Base-by-base conservation (phyloP, 2,888 invertebrate species). In the Drosophila leonis region DNA sequence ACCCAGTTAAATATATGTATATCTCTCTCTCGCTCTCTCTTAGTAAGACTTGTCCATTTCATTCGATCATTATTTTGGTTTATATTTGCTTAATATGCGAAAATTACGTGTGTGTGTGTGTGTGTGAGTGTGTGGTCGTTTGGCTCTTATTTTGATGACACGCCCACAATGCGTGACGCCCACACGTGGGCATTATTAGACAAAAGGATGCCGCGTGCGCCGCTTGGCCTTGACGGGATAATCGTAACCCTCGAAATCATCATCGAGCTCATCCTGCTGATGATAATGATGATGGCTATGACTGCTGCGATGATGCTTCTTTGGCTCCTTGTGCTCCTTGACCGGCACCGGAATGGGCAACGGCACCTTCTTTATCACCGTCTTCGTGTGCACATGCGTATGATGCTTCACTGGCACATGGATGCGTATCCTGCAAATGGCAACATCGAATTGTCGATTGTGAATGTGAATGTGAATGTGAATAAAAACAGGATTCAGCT, bases 371-470 rank as follows among this genome's bases (percentile, higher is more conserved):
- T 93, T 93, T 60, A 93, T 90, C 62, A 93, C 78, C 59, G 93
- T 93, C 75, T 93, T 93, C 4, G 93, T 93, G 72, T 93, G 93
- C 27, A 93, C 86, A 85, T 93, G 93, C 46, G 93, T 93, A 56
- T 93, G 93, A 87, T 93, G 93, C 72, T 93, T 93, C 51, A 93
- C 92, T 4, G 93, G 93, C 62, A 93, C 90, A 76, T 93, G 93
- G 77, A 93, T 93, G 33, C 93, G 90, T 66, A 93, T 92, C 81
- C 93, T 93, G 73, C 35, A 52, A 44, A 71, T 63, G 49, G 46
- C 18, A 33, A 56, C 59, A 46, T 66, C 33, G 31, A 29, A 65
- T 46, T 49, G 20, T 13, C 20, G n/a, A 57, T 39, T 49, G 67
- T n/a, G 37, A 27, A n/a, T 60, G 52, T 0, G 44, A 15, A 49